A percentile compares a stretch with the other conserved stretches of the same genome.
phyloP scores from a whole-genome alignment of 2,888 invertebrate genomes.

The Mallateleia sp. region DNA sequence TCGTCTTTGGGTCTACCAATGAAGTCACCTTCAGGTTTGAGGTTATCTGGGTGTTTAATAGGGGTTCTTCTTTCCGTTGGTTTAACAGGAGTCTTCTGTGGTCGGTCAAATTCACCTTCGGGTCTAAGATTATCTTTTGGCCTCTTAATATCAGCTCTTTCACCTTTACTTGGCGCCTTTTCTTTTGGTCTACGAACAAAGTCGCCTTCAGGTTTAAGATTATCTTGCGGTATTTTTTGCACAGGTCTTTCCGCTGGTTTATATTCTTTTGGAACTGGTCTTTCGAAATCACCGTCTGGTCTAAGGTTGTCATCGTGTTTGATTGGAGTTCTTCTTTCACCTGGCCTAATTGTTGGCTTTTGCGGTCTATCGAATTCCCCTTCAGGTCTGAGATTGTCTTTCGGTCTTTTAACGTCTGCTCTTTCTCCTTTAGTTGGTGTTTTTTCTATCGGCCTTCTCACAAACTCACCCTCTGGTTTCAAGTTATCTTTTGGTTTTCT shows the following conservation, averaged over 20 bases:
- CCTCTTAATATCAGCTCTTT: constrained; percentile 91
- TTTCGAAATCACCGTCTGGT: constrained; percentile 90
- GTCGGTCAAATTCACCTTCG: constrained; percentile 91
- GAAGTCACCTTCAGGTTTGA: constrained; percentile 89
- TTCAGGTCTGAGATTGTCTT: no score
- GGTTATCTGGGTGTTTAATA: constrained; percentile 91
- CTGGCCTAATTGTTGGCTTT: constrained; percentile 84
- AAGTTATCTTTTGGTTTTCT: constrained; percentile 89
- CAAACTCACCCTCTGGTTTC: constrained; percentile 87
- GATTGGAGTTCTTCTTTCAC: constrained; percentile 90
- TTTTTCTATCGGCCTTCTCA: constrained; percentile 83
- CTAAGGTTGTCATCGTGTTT: constrained; percentile 90
- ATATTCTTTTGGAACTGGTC: constrained; percentile 79
- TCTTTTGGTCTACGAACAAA: constrained; percentile 91
- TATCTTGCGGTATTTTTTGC: constrained; percentile 88
- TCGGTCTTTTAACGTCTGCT: constrained; percentile 71
- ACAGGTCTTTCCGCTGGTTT: constrained; percentile 88
- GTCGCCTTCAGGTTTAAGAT: constrained; percentile 89
- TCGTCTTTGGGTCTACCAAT: constrained; percentile 85
- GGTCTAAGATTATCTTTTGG: constrained; percentile 90
- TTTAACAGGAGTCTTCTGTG: constrained; percentile 89
- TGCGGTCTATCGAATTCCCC: constrained; percentile 80
- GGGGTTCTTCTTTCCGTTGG: constrained; percentile 86
- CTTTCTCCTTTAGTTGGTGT: constrained; percentile 70
- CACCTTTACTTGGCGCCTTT: constrained; percentile 90